These are phyloP conservation scores for Drosophila nasuta DNA, from an alignment of 1,140 invertebrate species.

Conservation along the genomic window DNA sequence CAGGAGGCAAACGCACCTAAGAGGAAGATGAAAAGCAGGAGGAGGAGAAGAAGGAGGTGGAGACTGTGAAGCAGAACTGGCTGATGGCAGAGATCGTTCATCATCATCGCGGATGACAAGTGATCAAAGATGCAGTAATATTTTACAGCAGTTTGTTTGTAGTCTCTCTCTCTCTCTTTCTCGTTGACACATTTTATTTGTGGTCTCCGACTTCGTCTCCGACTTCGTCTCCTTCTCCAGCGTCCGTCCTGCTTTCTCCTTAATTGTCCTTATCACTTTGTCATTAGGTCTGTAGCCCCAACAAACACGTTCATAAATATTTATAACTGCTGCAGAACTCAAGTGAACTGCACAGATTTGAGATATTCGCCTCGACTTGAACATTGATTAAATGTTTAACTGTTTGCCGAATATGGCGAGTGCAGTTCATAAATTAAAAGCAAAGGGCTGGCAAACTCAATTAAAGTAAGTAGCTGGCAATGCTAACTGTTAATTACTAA, in stretches of 20 bases:
- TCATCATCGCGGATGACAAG: conserved; percentile 78
- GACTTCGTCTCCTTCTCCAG: neutral
- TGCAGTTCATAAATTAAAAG: conserved; percentile 77
- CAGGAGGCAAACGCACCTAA: conserved; percentile 1
- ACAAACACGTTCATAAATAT: conserved; percentile 68
- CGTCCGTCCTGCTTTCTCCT: conserved; percentile 66
- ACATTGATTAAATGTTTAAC: conserved; percentile 81
- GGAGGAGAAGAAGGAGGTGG: neutral
- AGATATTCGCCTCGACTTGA: conserved; percentile 61
- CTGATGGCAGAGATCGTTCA: conserved; percentile 60
- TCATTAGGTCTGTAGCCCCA: conserved; percentile 61
- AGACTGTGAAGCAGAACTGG: conserved; percentile 2
- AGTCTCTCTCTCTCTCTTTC: conserved; percentile 18
- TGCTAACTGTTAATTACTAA: conserved; percentile 68
- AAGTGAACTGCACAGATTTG: conserved; percentile 59
- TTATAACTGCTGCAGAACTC: conserved; percentile 57
- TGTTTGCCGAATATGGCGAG: conserved; percentile 67
- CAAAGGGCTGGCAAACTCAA: conserved; percentile 76
- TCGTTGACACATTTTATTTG: conserved; percentile 54
- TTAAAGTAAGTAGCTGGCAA: conserved; percentile 65
- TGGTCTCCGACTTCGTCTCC: conserved; percentile 15
- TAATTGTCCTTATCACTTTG: conserved; percentile 83
- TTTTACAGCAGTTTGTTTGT: conserved; percentile 75
- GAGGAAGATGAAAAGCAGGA: neutral
- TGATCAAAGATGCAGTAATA: conserved; percentile 83